Conservation (phyloP, 2,888 invertebrate species). For the Drosophila atripex region DNA sequence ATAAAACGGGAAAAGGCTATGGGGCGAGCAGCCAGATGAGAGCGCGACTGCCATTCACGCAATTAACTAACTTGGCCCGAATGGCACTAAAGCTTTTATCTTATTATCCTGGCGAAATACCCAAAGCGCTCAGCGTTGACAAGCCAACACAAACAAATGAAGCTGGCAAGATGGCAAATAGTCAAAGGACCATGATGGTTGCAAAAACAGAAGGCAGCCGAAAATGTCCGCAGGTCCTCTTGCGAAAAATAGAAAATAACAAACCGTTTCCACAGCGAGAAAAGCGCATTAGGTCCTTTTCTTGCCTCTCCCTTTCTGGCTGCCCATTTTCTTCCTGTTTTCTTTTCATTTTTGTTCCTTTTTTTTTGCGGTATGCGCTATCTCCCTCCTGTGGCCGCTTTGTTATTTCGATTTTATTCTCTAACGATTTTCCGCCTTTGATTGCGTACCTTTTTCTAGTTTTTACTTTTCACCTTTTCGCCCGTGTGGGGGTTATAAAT, state of each 20-base stretch:
- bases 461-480: constrained; percentile 27
- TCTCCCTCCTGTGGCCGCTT: constrained; percentile 50
- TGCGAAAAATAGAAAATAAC: constrained; percentile 10
- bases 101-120: constrained; percentile 66
- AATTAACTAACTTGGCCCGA: constrained; percentile 70
- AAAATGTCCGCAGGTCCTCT: constrained; percentile 40
- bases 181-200: constrained; percentile 41
- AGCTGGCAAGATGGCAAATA: constrained; percentile 60
- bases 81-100: constrained; percentile 74
- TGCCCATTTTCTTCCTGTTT: constrained; percentile 7
- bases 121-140: constrained; percentile 43
- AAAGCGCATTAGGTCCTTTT: constrained; percentile 66
- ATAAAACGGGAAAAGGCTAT: constrained; percentile 5
- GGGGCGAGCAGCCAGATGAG: constrained; percentile 12
- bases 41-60: constrained; percentile 50
- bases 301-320: constrained; percentile 11
- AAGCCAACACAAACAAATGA: constrained; percentile 53
- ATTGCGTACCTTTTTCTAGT: constrained; percentile 62
- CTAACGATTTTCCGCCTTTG: constrained; percentile 64
- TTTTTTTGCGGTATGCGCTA: constrained; percentile 11
- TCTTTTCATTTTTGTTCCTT: constrained; percentile 10
- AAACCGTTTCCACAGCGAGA: constrained; percentile 32
- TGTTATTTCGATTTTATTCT: constrained; percentile 73
- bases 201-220: constrained; percentile 37
- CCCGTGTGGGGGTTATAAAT: constrained; percentile 62